A percentile compares a stretch with the other conserved stretches of the same genome.
These are phyloP conservation scores for Poeciliopsis prolifica DNA, from an alignment of 2,113 vertebrate species.

Conservation along the genomic window DNA sequence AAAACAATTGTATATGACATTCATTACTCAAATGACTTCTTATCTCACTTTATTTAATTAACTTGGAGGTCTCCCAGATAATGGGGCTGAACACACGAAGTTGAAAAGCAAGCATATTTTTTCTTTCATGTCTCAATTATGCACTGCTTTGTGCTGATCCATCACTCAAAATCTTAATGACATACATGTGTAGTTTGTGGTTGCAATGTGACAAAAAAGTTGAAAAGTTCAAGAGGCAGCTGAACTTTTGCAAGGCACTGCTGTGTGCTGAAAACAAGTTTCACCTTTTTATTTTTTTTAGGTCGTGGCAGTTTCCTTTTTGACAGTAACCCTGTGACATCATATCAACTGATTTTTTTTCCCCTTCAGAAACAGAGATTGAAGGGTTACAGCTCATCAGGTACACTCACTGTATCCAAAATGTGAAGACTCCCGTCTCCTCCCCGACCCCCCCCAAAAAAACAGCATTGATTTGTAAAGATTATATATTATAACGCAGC, in stretches of 20 bases:
- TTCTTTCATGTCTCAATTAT: background rate
- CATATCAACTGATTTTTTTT: constrained; percentile 35
- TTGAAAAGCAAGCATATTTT: background rate
- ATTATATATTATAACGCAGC: constrained; percentile 71
- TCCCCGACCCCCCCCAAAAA: constrained; percentile 12
- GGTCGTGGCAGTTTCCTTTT: constrained; percentile 74
- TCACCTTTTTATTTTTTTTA: constrained; percentile 62
- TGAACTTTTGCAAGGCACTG: background rate
- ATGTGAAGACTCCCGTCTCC: constrained; percentile 32
- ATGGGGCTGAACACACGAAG: background rate
- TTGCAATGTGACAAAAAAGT: background rate
- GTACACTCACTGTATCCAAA: constrained; percentile 45
- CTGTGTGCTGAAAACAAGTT: constrained; percentile 63
- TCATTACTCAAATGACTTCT: too few relatives aligned
- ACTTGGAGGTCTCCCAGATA: background rate
- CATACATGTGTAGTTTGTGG: background rate
- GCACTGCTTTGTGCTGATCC: background rate
- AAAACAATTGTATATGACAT: too few relatives aligned
- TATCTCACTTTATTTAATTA: too few relatives aligned
- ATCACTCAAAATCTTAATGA: background rate
- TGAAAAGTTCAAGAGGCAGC: background rate
- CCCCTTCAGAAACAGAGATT: constrained; percentile 27
- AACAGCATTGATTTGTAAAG: constrained; percentile 58
- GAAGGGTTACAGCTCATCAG: constrained; percentile 16
- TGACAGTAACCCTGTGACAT: constrained; percentile 71